phyloP scores from a whole-genome alignment of 92 coral and sea anemone species.

The Epizoanthus illoricatus region DNA sequence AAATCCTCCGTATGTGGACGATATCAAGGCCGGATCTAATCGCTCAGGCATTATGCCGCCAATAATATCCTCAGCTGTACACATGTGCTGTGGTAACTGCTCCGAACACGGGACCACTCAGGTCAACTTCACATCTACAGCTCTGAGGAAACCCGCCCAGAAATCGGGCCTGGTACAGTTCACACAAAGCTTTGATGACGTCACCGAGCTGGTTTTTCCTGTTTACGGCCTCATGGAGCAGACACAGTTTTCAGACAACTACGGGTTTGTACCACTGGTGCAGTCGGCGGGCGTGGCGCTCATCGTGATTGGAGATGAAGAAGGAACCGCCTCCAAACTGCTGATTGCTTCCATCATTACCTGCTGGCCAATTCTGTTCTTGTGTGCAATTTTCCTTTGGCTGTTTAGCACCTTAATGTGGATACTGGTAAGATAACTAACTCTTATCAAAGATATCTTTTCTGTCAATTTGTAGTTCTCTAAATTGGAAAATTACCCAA shows the following conservation, averaged over 20 bases:
- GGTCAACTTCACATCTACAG: constrained; percentile 54
- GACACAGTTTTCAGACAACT: constrained; percentile 60
- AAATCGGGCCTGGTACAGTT: constrained; percentile 76
- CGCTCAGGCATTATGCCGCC: constrained; percentile 84
- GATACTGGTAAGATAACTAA: constrained; percentile 75
- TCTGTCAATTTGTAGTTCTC: too few relatives aligned
- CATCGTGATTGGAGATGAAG: constrained; percentile 84
- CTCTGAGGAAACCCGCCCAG: constrained; percentile 46
- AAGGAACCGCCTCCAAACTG: constrained; percentile 73
- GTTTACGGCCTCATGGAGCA: constrained; percentile 88
- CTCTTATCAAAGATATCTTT: not conserved
- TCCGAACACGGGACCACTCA: constrained; percentile 55
- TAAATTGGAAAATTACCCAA: too few relatives aligned
- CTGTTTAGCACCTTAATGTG: constrained; percentile 79
- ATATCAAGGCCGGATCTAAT: constrained; percentile 48
- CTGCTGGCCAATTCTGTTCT: constrained; percentile 83
- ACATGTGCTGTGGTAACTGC: constrained; percentile 79
- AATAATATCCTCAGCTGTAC: constrained; percentile 64
- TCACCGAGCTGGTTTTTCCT: constrained; percentile 82
- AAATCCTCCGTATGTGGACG: constrained; percentile 80
- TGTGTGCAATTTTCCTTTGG: constrained; percentile 74
- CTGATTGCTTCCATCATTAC: constrained; percentile 70
- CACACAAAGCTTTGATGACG: constrained; percentile 61
- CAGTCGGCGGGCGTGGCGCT: constrained; percentile 88
- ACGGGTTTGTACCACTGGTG: constrained; percentile 87